These are phyloP conservation scores for Cheilosia vernalis DNA, from an alignment of 2,888 invertebrate species.

Conservation along the genomic window DNA sequence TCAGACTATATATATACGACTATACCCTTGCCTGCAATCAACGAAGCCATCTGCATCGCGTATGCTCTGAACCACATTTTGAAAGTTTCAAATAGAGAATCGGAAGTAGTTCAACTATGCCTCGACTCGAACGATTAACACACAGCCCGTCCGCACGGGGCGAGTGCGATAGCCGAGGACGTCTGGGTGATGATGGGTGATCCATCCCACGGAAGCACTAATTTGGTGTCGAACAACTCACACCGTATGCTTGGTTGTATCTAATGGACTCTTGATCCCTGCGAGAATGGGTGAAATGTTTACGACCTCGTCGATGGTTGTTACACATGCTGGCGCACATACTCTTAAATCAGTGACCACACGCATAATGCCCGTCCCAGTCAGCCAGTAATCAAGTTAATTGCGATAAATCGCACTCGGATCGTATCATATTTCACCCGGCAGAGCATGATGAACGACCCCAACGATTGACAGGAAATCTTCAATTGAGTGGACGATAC, in stretches of 20 bases:
- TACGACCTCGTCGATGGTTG: slow-evolving; percentile 42
- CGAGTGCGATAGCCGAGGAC: slow-evolving; percentile 1
- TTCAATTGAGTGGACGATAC: slow-evolving; percentile 65
- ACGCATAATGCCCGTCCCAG: slow-evolving; percentile 19
- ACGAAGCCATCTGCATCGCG: slow-evolving; percentile 45
- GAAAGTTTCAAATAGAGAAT: slow-evolving; percentile 29
- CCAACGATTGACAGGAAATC: slow-evolving; percentile 68
- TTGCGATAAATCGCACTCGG: slow-evolving; percentile 63
- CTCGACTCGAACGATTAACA: slow-evolving; percentile 58
- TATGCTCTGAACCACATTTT: slow-evolving; percentile 57
- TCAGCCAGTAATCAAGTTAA: slow-evolving; percentile 56
- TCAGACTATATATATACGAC: not conserved
- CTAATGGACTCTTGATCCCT: slow-evolving; percentile 57
- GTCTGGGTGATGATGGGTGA: slow-evolving; percentile 33
- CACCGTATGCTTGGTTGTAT: slow-evolving; percentile 40
- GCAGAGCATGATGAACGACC: slow-evolving; percentile 18
- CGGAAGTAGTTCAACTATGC: slow-evolving; percentile 59
- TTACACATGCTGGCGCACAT: slow-evolving; percentile 44
- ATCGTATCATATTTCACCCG: slow-evolving; percentile 53
- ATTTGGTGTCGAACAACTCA: slow-evolving; percentile 63
- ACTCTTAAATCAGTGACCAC: slow-evolving; percentile 47
- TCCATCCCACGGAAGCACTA: slow-evolving; percentile 63
- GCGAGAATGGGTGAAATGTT: slow-evolving; percentile 43
- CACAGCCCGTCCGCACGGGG: slow-evolving; percentile 11
- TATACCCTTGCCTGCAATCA: slow-evolving; percentile 38